A percentile compares a stretch with the other conserved stretches of the same genome.
Evolutionary conservation across 2,888 invertebrate genomes (phyloP).

Genomic region (Drosophila quinaria): DNA sequence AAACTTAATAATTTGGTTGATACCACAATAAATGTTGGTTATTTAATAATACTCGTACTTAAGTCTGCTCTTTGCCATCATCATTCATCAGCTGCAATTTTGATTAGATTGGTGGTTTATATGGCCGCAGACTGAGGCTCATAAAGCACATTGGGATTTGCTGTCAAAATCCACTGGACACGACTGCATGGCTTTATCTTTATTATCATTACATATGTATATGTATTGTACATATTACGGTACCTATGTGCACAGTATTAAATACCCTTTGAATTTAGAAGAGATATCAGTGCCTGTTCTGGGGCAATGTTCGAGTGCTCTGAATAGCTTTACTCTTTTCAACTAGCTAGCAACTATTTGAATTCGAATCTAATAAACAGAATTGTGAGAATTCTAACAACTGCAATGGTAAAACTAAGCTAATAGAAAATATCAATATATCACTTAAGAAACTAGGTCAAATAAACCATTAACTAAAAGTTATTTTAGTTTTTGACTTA

Average conservation of each 20-base stretch:
- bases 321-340: conserved; percentile 16
- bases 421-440: not conserved
- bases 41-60: conserved; percentile 8
- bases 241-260: conserved; percentile 2
- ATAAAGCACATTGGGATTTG: conserved; percentile 35
- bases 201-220: conserved; percentile 47
- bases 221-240: not conserved
- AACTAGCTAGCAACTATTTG: conserved; percentile 34
- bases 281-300: conserved; percentile 28
- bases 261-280: conserved; percentile 16
- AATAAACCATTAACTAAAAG: not conserved
- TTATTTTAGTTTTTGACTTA: not conserved
- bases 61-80: not conserved
- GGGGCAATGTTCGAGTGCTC: conserved; percentile 58
- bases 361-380: conserved; percentile 20
- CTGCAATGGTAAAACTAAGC: not conserved
- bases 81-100: conserved; percentile 29
- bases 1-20: not conserved
- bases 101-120: conserved; percentile 51
- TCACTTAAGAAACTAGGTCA: not conserved
- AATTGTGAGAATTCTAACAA: not conserved
- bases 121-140: conserved; percentile 33
- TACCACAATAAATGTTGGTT: conserved; percentile 11
- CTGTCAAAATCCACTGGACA: conserved; percentile 15
- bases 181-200: conserved; percentile 38